These are phyloP conservation scores for Mormyrus hasselquistii DNA, from an alignment of 2,797 vertebrate genomes.

Conservation along the genomic window DNA sequence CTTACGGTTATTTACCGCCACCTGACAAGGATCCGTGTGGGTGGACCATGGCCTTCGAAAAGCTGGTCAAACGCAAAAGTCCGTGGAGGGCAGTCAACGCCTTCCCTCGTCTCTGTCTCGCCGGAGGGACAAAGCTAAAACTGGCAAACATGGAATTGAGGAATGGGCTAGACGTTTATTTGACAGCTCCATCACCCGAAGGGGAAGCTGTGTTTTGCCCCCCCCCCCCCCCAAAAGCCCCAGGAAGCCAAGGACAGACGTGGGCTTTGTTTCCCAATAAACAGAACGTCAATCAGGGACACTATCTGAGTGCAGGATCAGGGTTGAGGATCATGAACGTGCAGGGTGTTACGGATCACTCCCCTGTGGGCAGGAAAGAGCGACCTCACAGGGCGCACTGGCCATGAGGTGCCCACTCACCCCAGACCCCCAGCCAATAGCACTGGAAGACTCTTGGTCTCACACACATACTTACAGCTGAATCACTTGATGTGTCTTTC, in stretches of 20 bases:
- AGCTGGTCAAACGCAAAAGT: neutral
- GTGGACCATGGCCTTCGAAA: neutral
- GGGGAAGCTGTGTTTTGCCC: neutral
- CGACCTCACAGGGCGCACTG: neutral
- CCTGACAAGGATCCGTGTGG: neutral
- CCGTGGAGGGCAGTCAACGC: neutral
- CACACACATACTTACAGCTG: neutral
- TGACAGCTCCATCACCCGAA: neutral
- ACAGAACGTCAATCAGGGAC: conserved; percentile 32
- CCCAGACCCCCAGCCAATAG: neutral
- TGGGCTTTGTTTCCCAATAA: conserved; percentile 22
- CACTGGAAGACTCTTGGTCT: neutral
- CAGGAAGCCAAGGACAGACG: neutral
- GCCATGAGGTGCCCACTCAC: neutral
- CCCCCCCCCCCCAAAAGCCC: neutral
- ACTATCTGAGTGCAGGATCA: conserved; percentile 29
- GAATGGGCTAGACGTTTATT: conserved; percentile 7
- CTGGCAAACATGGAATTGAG: neutral
- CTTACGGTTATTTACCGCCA: neutral
- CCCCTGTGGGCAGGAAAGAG: conserved; percentile 31
- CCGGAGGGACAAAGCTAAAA: neutral
- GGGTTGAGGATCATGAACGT: neutral
- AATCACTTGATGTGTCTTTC: neutral
- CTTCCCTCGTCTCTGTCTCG: neutral
- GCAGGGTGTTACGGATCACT: neutral